phyloP scores from a whole-genome alignment of 2,888 invertebrate genomes.

The Drosophila greeni region DNA sequence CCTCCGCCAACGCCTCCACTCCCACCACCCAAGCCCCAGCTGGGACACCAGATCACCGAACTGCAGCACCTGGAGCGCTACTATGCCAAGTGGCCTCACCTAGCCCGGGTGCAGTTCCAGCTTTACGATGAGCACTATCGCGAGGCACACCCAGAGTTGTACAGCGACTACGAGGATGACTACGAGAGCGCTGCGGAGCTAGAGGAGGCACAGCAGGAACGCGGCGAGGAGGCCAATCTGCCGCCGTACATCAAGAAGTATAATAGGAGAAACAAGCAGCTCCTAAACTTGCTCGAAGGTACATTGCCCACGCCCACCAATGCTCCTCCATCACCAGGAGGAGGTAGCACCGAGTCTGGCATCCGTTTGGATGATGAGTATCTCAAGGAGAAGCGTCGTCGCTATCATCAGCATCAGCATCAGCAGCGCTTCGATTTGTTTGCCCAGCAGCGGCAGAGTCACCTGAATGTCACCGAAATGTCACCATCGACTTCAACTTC shows the following conservation, averaged over 20 bases:
- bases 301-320: conserved; percentile 61
- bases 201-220: conserved; percentile 63
- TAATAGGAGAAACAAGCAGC: conserved; percentile 77
- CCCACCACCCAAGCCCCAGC: conserved; percentile 57
- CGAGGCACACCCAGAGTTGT: conserved; percentile 65
- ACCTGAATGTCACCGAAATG: conserved; percentile 8
- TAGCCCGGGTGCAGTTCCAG: conserved; percentile 76
- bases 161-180: conserved; percentile 68
- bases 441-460: conserved; percentile 53
- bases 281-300: conserved; percentile 77
- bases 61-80: conserved; percentile 75
- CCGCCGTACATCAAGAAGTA: conserved; percentile 78
- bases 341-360: conserved; percentile 21
- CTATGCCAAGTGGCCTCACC: conserved; percentile 78
- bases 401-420: conserved; percentile 59
- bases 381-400: conserved; percentile 70
- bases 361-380: conserved; percentile 71
- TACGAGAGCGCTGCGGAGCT: conserved; percentile 64
- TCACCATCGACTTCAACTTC: neutral
- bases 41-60: conserved; percentile 75
- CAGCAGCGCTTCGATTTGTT: conserved; percentile 67
- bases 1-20: conserved; percentile 50
- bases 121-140: conserved; percentile 72
- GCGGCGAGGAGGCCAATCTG: conserved; percentile 70
- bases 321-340: neutral